Base-by-base conservation (phyloP, 2,113 vertebrate species). In the Ctenomys sociabilis region DNA sequence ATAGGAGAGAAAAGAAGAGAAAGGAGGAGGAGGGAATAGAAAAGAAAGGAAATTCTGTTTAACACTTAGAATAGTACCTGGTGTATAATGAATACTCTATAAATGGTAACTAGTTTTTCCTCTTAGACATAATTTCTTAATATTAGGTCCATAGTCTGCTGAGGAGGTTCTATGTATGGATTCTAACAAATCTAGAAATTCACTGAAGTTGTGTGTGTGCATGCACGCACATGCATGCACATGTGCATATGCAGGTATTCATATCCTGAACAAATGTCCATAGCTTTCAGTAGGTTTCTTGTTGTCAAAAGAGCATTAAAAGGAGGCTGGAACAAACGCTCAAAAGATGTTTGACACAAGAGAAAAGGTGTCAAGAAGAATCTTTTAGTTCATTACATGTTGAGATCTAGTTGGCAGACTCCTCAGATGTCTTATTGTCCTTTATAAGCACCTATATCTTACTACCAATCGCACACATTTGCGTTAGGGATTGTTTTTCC, bases 271-370 rank as follows among this genome's bases (percentile, higher is more conserved):
- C 26, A 86, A 70, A 88, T 37, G 17, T 85, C 68, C 37, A 59
- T 1, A 81, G 49, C 32, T 95, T 94, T 83, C n/a, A 57, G 75
- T 91, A 89, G 59, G 80, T 81, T 94, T 95, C 70, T 63, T n/a
- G 22, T 57, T 88, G 52, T 73, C 49, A 64, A 88, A 77, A 94
- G 43, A 93, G 17, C n/a, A 81, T 87, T 94, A 95, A 94, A 92
- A 81, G 52, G 54, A 70, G 22, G 35, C 59, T 73, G 37, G 95
- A 17, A 49, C 87, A 85, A 70, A 80, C 91, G 6, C 7, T 83
- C n/a, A 88, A 57, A 49, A 78, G 32, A 59, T 85, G 45, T 2
- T 72, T 88, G 92, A 68, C 14, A 24, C 7, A 80, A 59, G 52
- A 90, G 49, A 94, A 88, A 49, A 93, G 12, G 61, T 54, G 22